Evolutionary conservation across 2,888 invertebrate genomes (phyloP).

Genomic region (Callimorpha dominula): DNA sequence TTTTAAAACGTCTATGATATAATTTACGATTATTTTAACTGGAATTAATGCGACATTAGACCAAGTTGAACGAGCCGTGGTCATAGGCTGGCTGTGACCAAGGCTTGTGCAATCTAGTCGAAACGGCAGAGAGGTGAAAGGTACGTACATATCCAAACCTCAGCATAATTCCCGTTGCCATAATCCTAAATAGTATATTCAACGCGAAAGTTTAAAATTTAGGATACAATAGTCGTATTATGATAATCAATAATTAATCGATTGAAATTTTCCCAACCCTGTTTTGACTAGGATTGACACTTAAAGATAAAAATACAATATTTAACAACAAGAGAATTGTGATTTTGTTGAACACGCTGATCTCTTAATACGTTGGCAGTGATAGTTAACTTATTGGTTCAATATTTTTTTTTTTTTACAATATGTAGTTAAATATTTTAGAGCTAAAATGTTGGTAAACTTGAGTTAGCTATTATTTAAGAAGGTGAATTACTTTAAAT

Average conservation of each 20-base stretch:
- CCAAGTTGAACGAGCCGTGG: neutral
- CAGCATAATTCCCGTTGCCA: too few relatives aligned
- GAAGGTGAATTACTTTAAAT: conserved; percentile 26
- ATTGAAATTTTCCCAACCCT: conserved; percentile 76
- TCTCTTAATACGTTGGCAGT: conserved; percentile 77
- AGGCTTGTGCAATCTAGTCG: neutral
- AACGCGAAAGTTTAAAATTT: conserved; percentile 25
- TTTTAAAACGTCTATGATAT: neutral
- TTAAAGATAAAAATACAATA: conserved; percentile 59
- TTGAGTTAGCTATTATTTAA: conserved; percentile 32
- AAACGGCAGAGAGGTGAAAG: neutral
- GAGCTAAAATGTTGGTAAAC: conserved; percentile 47
- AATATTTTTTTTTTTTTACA: conserved; percentile 48
- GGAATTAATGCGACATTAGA: neutral
- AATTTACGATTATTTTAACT: neutral
- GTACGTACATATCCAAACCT: neutral
- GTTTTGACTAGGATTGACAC: conserved; percentile 85
- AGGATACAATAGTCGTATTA: conserved; percentile 31
- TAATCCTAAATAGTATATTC: neutral
- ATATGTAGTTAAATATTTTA: conserved; percentile 58
- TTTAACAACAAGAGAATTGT: conserved; percentile 49
- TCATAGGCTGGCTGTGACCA: neutral
- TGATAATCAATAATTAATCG: conserved; percentile 35
- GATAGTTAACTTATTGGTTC: conserved; percentile 67
- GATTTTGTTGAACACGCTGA: conserved; percentile 58